Evolutionary conservation across 1,140 invertebrate species (phyloP), one percentile per base, ranked within the genome.

Genomic region (Pseudomyrmex flavicornis): DNA sequence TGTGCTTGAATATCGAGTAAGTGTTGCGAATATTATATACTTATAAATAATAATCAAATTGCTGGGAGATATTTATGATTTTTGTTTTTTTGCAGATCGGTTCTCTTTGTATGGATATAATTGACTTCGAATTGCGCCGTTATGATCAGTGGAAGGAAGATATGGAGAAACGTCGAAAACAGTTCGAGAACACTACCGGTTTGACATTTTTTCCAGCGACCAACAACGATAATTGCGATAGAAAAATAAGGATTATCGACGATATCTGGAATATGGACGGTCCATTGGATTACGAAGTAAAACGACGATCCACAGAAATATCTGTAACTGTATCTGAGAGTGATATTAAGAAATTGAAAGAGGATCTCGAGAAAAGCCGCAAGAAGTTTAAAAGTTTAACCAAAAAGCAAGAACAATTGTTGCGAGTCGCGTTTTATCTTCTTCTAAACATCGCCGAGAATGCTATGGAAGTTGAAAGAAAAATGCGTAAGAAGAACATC

Each of bases 381-480:
- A 96, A 96, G 91, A 98, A 97, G 91, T 96, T 97, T 65, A 96
- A 97, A 90, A 96, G 96, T 79, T 95, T 98, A 80, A 97, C 97
- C 22, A 97, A 97, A 90, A 98, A 99, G 93, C 98, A 99, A 91
- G 98, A 99, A 93, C 97, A 99, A 92, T 94, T 99, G 52, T 93
- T 99, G 44, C 95, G 98, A 95, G 97, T 97, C 70, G 96, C 97
- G 13, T 98, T 98, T 94, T 98, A 99, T 94, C 95, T 99, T 84
- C 94, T 99, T 62, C 94, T 99, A 22, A 99, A 99, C 93, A 97
- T 99, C 91, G 97, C 99, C 7, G 98, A 99, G 94, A 99, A 99
- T 95, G 76, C 76, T 50, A 95, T 97, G 15, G 98, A 96, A 93
- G 96, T 99, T 9, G 99, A 99, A 94, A 97, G 98, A 93, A 99